Percentiles rank a stretch among this genome's conserved stretches.
phyloP scores from a whole-genome alignment of 2,797 vertebrate species.

The Darevskia nairensis region DNA sequence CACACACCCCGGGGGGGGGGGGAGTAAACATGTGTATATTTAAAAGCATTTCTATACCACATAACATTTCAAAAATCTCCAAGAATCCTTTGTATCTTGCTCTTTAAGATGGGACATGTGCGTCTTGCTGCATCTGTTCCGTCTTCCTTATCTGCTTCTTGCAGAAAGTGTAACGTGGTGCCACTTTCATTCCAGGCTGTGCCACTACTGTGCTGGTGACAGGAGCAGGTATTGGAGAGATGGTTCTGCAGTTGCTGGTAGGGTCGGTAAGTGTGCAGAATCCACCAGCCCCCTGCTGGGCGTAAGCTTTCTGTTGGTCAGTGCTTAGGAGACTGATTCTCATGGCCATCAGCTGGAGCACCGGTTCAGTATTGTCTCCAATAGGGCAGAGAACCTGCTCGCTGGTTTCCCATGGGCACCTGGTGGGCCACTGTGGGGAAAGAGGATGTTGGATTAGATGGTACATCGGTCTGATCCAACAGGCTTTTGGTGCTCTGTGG shows the following conservation, averaged over 20 bases:
- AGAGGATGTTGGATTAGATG: too few species aligned
- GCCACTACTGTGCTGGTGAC: conserved; percentile 93
- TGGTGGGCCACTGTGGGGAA: too few species aligned
- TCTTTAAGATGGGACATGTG: neutral
- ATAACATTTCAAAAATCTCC: too few species aligned
- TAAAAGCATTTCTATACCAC: too few species aligned
- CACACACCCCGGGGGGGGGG: too few species aligned
- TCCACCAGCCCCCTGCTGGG: neutral
- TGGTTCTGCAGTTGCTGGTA: conserved; percentile 91
- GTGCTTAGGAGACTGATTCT: neutral
- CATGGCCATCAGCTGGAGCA: neutral
- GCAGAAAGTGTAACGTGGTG: neutral
- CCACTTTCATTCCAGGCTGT: conserved; percentile 80
- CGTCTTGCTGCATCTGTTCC: neutral
- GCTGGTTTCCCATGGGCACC: too few species aligned
- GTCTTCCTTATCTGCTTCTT: neutral
- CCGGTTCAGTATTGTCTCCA: neutral
- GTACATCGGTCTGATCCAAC: too few species aligned
- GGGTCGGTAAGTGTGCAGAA: conserved; percentile 84
- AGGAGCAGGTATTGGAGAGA: conserved; percentile 91
- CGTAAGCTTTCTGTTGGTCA: neutral
- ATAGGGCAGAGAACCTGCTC: too few species aligned
- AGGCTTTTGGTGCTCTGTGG: too few species aligned
- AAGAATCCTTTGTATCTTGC: neutral
- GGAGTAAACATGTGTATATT: too few species aligned